Conservation (phyloP, 2,888 invertebrate species). For the Nephrotoma flavescens region DNA sequence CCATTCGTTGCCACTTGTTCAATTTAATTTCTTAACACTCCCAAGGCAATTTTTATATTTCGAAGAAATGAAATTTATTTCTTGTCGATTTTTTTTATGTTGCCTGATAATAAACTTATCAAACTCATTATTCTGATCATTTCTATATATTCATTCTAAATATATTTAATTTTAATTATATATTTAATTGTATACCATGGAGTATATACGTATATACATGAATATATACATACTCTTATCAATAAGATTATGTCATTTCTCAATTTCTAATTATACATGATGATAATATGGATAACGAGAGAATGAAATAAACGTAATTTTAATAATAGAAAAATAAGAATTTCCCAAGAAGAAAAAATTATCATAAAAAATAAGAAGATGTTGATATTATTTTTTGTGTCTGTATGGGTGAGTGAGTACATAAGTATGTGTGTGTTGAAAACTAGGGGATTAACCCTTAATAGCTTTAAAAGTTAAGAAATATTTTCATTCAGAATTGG, state of each 20-base stretch:
- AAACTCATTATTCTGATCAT: not conserved
- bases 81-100: not conserved
- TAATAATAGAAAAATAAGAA: not conserved
- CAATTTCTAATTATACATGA: not conserved
- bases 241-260: not conserved
- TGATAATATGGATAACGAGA: not conserved
- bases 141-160: not conserved
- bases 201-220: not conserved
- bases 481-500: not conserved
- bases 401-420: not conserved
- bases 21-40: not conserved
- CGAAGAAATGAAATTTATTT: not conserved
- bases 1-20: not conserved
- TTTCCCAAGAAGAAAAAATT: not conserved
- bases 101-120: not conserved
- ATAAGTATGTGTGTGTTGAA: not conserved
- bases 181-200: not conserved
- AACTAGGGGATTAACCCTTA: not conserved
- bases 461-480: not conserved
- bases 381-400: not conserved
- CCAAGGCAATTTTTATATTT: not conserved
- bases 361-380: not conserved
- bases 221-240: not conserved
- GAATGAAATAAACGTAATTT: not conserved
- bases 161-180: not conserved